A percentile compares a stretch with the other conserved stretches of the same genome.
Evolutionary conservation across 2,888 invertebrate species (phyloP).

Genomic region (Euzophera pinguis): DNA sequence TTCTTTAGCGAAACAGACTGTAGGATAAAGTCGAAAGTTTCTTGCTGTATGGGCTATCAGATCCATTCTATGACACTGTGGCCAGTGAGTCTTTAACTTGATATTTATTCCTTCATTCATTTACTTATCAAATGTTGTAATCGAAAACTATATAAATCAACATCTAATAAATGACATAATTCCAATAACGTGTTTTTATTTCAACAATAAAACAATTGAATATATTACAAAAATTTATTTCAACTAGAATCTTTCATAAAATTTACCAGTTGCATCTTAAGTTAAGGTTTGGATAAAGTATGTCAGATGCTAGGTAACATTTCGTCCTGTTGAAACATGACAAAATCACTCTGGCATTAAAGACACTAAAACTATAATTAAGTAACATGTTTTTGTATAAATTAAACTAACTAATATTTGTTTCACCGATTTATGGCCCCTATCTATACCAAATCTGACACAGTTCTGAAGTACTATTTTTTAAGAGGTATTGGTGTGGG

Average conservation of each 20-base stretch:
- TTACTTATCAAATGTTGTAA: no score
- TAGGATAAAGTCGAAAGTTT: no score
- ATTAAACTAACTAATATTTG: slow-evolving; percentile 25
- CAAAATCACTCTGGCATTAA: slow-evolving; percentile 10
- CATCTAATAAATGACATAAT: no score
- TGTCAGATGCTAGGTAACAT: slow-evolving; percentile 26
- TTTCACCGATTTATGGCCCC: slow-evolving; percentile 21
- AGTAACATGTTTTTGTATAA: slow-evolving; percentile 46
- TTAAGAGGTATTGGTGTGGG: no score
- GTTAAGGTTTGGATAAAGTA: slow-evolving; percentile 31
- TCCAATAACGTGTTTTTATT: background rate
- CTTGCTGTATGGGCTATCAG: no score
- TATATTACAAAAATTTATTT: slow-evolving; percentile 72
- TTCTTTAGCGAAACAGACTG: no score
- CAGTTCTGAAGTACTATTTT: no score
- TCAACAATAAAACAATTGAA: slow-evolving; percentile 27
- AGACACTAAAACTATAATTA: slow-evolving; percentile 44
- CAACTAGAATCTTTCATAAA: slow-evolving; percentile 62
- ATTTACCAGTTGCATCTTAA: slow-evolving; percentile 52
- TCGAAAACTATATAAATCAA: no score
- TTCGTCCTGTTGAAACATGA: background rate
- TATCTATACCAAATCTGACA: no score
- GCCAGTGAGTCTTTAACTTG: no score
- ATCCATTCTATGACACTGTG: no score
- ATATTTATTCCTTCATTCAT: no score